A percentile compares a stretch with the other conserved stretches of the same genome.
phyloP scores from a whole-genome alignment of 2,888 invertebrate genomes.

The Erpobdella octoculata region DNA sequence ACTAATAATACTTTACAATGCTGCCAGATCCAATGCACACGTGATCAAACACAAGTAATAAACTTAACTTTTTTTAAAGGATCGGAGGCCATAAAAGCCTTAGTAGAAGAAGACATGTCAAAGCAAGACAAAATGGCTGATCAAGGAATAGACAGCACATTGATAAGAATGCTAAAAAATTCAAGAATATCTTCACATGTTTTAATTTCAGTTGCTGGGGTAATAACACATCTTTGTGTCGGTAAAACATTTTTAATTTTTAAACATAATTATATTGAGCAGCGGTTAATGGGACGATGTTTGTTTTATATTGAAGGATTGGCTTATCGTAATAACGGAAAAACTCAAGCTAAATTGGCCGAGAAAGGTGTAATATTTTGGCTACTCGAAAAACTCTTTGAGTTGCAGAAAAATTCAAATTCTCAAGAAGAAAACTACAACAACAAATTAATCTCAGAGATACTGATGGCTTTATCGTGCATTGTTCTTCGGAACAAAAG shows the following conservation, averaged over 20 bases:
- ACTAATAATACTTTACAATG: neutral
- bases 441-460: neutral
- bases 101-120: neutral
- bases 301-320: neutral
- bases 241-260: no score
- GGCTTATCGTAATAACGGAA: neutral
- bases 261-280: no score
- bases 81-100: neutral
- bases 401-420: neutral
- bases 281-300: no score
- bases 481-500: constrained; percentile 1
- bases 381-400: neutral
- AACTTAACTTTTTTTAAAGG: no score
- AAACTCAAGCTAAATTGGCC: neutral
- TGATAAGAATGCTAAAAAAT: neutral
- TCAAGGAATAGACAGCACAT: neutral
- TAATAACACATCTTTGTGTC: neutral
- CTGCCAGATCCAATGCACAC: neutral
- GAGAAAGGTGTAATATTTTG: neutral
- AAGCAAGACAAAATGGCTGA: constrained; percentile 9
- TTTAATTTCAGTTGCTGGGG: neutral
- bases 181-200: neutral
- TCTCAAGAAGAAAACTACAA: neutral
- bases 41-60: neutral
- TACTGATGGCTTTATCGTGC: neutral